Base-by-base conservation (phyloP, 2,797 vertebrate species). In the Aotus griseimembra region DNA sequence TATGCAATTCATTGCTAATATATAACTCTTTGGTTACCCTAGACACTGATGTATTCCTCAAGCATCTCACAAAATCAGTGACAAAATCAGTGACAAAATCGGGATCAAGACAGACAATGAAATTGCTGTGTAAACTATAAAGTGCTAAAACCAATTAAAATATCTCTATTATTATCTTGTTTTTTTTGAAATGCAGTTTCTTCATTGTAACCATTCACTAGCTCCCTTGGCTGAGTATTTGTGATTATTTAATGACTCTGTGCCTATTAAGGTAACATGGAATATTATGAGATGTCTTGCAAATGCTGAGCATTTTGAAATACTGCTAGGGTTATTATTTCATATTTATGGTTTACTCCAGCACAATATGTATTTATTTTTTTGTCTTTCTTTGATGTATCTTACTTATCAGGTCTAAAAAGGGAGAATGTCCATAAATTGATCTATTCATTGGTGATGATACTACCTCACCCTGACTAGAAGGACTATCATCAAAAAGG, bases 281-380 rank as follows among this genome's bases (percentile, higher is more conserved):
- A 33, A 28, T 89, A 58, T 22, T 70, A 61, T 79, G 46, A 61
- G 11, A 30, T 48, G 2, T 22, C 52, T 82, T 17, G 15, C 6
- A 85, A 80, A 85, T 85, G 15, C 7, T 90, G 41, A 61, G 61
- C 70, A 93, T 41, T 72, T 94, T 76, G 4, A 97, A 72, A 88
- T 48, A 80, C 1, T 72, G 8, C 20, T 58, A 67, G 55, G 4
- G 26, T 64, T 28, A 44, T 22, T 84, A 44, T 22, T 84, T 90
- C 44, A 36, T 75, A n/a, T 7, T 75, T 80, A 5, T 52, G 24
- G 72, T 48, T 91, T 46, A 80, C 3, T 89, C 13, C 81, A n/a
- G 26, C 14, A 33, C 67, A 52, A 75, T 44, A 26, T 30, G 33
- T 50, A 36, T 36, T 52, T 50, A 70, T 41, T 11, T 36, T n/a